Conservation (phyloP, 2,888 invertebrate genomes). For the Steinernema carpocapsae region DNA sequence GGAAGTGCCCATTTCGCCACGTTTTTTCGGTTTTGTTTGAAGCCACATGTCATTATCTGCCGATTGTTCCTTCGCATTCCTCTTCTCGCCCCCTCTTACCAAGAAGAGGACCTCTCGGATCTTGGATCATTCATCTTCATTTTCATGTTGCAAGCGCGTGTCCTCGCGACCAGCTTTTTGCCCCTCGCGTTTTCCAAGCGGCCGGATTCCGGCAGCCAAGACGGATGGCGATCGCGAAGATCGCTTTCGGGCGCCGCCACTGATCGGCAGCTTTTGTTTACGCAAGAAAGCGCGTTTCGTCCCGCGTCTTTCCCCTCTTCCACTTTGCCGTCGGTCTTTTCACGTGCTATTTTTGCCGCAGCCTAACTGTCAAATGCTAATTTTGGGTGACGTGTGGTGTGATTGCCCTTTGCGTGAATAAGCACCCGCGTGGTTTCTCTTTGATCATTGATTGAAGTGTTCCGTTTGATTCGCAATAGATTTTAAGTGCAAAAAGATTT, state of each 20-base stretch:
- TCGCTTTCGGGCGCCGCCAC: background rate
- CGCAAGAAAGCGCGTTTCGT: background rate
- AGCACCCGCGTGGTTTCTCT: background rate
- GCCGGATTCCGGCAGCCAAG: background rate
- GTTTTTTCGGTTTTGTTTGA: conserved; percentile 16
- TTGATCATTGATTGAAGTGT: background rate
- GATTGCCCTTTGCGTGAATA: too few species aligned
- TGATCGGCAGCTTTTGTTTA: conserved; percentile 9
- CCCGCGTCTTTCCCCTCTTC: too few species aligned
- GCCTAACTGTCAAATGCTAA: too few species aligned
- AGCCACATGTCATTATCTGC: conserved; percentile 28
- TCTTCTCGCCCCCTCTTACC: background rate
- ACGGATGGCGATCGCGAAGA: background rate
- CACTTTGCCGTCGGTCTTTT: too few species aligned
- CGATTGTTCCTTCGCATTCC: background rate
- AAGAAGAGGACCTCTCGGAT: too few species aligned
- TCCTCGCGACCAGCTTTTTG: conserved; percentile 14
- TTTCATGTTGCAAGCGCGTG: conserved; percentile 27
- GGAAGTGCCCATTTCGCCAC: conserved; percentile 22
- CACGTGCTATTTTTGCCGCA: too few species aligned
- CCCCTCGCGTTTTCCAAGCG: background rate
- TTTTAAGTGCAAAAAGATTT: too few species aligned
- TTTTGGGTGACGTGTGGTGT: too few species aligned
- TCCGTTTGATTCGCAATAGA: too few species aligned
- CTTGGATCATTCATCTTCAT: conserved; percentile 24